Evolutionary conservation across 2,888 invertebrate genomes (phyloP), one percentile per base, ranked within the genome.

Genomic region (Nephrocerus scutellatus): DNA sequence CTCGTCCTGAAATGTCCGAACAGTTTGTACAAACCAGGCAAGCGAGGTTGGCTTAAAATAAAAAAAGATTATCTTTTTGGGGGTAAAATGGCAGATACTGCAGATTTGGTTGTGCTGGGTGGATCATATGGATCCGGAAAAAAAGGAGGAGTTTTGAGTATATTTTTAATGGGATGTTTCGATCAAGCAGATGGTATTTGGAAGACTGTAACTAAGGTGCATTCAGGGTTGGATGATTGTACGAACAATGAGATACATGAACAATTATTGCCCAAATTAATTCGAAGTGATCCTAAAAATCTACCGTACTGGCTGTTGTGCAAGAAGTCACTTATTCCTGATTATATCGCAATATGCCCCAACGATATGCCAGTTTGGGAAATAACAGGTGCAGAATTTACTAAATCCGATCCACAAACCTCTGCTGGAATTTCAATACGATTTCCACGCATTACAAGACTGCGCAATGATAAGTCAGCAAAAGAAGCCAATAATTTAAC

Each of bases 71-170:
- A 96, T 64, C 72, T 96, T 16, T 83, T 84, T 63, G 86, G 79
- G 54, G 95, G 95, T 6, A 85, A 86, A 16, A 92, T 95, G 88
- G 95, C 95, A 2, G 95, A 96, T 65, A 82, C 83, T 2, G 93
- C 92, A 20, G 95, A 95, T 72, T 76, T 96, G 47, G 84, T 93
- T 4, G 92, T 95, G 2, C 70, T 96, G 28, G 95, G 95, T 13
- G 93, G 90, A 31, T 96, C 92, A 84, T 95, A 85, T 70, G 95
- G 95, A 57, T 88, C 89, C 1, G 92, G 92, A 4, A 85, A 82
- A 55, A 87, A 86, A 67, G 89, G 92, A 28, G 92, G 92, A 1
- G 80, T 89, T 73, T 84, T 91, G 79, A 93, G 92, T 4, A 82
- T 92, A 29, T 95, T 93, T 61, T 72, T 96, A 13, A 92, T 95